Conservation (phyloP, 35 echinoderm and acorn worm genomes). For the Ophioderma brevispina region DNA sequence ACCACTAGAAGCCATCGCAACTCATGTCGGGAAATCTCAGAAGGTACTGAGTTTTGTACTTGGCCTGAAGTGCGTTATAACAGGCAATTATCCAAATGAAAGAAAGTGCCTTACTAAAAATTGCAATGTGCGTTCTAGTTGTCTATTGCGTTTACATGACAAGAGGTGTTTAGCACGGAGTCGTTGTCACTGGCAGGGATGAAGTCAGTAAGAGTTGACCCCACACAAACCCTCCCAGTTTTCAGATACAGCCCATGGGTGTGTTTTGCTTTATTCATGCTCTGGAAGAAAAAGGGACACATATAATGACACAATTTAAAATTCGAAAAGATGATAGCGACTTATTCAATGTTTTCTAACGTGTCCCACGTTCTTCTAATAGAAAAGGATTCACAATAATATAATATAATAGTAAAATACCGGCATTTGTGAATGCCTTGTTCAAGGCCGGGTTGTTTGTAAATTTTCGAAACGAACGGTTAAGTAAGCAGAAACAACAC, state of each 20-base stretch:
- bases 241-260: neutral
- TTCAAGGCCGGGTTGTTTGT: no score
- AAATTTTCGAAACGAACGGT: no score
- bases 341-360: no score
- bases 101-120: neutral
- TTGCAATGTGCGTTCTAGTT: neutral
- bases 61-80: neutral
- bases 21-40: constrained; percentile 43
- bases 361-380: no score
- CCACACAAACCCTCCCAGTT: constrained; percentile 72
- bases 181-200: neutral
- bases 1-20: constrained; percentile 29
- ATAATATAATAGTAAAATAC: no score
- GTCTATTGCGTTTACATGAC: neutral
- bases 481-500: no score
- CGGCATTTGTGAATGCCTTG: no score
- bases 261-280: neutral
- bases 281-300: neutral
- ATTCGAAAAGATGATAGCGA: no score
- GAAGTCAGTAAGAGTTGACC: constrained; percentile 48
- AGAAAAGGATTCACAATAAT: no score
- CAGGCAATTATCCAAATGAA: neutral
- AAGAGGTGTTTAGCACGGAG: neutral
- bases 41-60: neutral
- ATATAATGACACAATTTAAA: no score